Base-by-base conservation (phyloP, 2,113 vertebrate genomes). In the Marcusenius ussheri region DNA sequence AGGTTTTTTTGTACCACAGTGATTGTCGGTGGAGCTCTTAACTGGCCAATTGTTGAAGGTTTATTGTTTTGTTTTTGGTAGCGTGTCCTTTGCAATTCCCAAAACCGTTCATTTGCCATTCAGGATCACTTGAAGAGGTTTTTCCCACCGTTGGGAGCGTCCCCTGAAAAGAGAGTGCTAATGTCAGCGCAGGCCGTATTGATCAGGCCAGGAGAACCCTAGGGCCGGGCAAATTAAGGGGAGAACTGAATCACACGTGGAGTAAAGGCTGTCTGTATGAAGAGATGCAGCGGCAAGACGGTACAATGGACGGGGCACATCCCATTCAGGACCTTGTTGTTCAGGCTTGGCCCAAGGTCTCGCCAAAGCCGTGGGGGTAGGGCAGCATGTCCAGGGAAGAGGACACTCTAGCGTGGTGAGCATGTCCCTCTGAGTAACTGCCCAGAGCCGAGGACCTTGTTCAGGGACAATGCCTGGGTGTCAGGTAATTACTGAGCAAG, bases 241-340 rank as follows among this genome's bases (percentile, higher is more conserved):
- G 93, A 93, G 84, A 50, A 95, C 31, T 93, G 94, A 96, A 84
- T 95, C 95, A 96, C 95, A 95, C 93, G 94, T 93, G 93, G 93
- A 92, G 91, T 94, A 93, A 96, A 96, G 94, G 94, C 94, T 96
- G 95, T 95, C 95, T 96, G 95, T 94, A 95, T 96, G 96, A 95
- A 96, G 93, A 91, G 94, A 94, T 92, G 89, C 93, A 93, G 93
- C 92, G 91, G 91, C 88, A 91, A 91, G 92, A 90, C 80, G 31
- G 90, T 77, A 96, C 95, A 96, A 96, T 93, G 92, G 92, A 91
- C 91, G 90, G 95, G 93, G 91, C 94, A 92, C 92, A 92, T 89
- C 93, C 94, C 89, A 94, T 96, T 96, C 95, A 96, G 92, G 80
- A 92, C 91, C 89, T 89, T 53, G 66, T 95, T 94, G 94, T 96